Base-by-base conservation (phyloP, 2,797 vertebrate species). In the Melanotaenia trifasciata region DNA sequence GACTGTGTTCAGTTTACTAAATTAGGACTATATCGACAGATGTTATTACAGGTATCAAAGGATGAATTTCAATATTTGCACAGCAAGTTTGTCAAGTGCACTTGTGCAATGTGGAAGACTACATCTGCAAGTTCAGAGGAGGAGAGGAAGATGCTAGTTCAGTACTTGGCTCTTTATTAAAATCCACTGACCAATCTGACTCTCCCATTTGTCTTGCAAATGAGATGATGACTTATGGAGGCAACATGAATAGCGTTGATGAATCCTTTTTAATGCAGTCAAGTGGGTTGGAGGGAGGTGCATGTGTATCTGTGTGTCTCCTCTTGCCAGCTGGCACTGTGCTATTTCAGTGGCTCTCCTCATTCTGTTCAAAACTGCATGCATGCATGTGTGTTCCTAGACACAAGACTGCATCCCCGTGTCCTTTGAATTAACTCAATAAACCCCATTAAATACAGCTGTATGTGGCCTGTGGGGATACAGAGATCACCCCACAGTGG, bases 131-230 rank as follows among this genome's bases (percentile, higher is more conserved):
- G 76, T 74, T 62, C 68, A 75, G 72, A 35, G 56, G 65, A 72
- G 75, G n/a, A 71, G 67, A 58, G 3, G 74, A 70, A 35, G 72
- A 79, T 9, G 50, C 47, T 28, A 24, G 62, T 65, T 66, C 7
- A 20, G 66, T 65, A 72, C 63, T 72, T 22, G 62, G 67, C 78
- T 84, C 83, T 89, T 90, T 86, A 91, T 90, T 85, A 83, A 85
- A 90, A 87, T 78, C 78, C 80, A 71, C 87, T 88, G 90, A 87
- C 87, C 90, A 86, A 76, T 81, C 81, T 85, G 82, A 91, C 83
- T 85, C 70, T 54, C 58, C 73, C 81, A 85, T 93, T 92, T 92
- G 91, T 94, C 90, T 92, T 93, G 90, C 91, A 94, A 93, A 94
- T 93, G 87, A 91, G 92, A 92, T 70, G 84, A 86, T 90, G 90